These are phyloP conservation scores for Musca vetustissima DNA, from an alignment of 1,140 invertebrate genomes.

Conservation along the genomic window DNA sequence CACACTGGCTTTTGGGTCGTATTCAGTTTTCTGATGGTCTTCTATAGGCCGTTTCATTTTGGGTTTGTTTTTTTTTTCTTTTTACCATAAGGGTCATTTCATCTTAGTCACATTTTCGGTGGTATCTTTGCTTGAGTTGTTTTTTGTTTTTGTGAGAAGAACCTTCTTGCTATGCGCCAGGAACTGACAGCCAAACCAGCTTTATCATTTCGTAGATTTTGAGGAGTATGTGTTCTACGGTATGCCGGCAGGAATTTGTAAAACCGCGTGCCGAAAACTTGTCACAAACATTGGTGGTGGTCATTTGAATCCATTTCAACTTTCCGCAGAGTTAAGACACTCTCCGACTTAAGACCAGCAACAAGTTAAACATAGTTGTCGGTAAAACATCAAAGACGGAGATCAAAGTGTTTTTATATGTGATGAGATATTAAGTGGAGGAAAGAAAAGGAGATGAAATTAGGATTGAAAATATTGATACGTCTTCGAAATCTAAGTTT, in stretches of 20 bases:
- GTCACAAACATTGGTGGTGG: conserved; percentile 38
- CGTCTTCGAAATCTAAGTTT: no score
- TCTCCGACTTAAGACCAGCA: neutral
- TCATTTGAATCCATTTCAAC: conserved; percentile 30
- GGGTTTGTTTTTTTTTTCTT: neutral
- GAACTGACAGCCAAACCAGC: neutral
- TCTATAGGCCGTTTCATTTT: neutral
- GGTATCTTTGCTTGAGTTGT: no score
- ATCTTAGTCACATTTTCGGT: neutral
- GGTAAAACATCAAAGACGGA: conserved; percentile 28
- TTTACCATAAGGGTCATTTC: conserved; percentile 12
- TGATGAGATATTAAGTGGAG: no score
- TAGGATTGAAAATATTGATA: no score
- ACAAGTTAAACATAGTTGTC: no score
- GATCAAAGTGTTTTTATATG: conserved; percentile 37
- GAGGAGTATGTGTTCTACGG: conserved; percentile 2
- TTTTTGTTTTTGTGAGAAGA: neutral
- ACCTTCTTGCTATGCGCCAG: neutral
- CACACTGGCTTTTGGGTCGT: neutral
- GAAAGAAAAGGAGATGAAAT: neutral
- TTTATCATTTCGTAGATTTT: neutral
- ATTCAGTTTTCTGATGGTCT: neutral
- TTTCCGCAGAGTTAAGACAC: conserved; percentile 3
- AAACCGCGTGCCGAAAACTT: conserved; percentile 54
- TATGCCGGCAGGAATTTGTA: conserved; percentile 46